phyloP scores from a whole-genome alignment of 2,797 vertebrate species.

The Macroramphosus scolopax region DNA sequence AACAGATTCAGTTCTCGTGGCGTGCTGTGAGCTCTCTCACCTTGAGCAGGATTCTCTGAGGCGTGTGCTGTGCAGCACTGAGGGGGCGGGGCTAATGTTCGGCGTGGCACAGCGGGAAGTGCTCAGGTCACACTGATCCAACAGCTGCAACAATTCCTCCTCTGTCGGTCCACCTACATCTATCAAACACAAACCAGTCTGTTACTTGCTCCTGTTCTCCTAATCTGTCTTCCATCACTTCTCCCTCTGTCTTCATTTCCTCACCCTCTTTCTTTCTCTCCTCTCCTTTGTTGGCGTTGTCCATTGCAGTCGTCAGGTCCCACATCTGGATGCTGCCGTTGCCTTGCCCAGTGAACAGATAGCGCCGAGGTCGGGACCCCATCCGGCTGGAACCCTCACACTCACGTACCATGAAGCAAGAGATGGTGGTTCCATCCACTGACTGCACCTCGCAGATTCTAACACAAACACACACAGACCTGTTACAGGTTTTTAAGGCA shows the following conservation, averaged over 20 bases:
- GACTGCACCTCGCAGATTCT: slow-evolving; percentile 90
- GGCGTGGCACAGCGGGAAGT: slow-evolving; percentile 95
- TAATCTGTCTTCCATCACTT: not conserved
- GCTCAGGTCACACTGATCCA: slow-evolving; percentile 97
- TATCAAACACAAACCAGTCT: slow-evolving; percentile 46
- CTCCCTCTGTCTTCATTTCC: slow-evolving; percentile 1
- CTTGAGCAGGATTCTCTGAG: slow-evolving; percentile 93
- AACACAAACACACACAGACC: slow-evolving; percentile 2
- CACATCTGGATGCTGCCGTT: slow-evolving; percentile 94
- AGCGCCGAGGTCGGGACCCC: slow-evolving; percentile 85
- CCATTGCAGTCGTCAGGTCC: slow-evolving; percentile 93
- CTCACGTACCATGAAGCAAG: slow-evolving; percentile 88
- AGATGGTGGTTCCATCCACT: slow-evolving; percentile 84
- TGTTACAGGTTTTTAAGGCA: no score
- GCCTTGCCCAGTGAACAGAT: slow-evolving; percentile 89
- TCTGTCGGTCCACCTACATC: slow-evolving; percentile 92
- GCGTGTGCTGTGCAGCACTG: slow-evolving; percentile 88
- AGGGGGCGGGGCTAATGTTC: slow-evolving; percentile 95
- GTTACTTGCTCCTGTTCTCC: no score
- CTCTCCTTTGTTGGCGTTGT: slow-evolving; percentile 87
- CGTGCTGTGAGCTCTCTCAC: slow-evolving; percentile 63
- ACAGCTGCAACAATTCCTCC: slow-evolving; percentile 91
- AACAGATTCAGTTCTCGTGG: no score
- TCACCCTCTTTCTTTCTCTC: slow-evolving; percentile 77
- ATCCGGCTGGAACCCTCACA: slow-evolving; percentile 91